phyloP scores from a whole-genome alignment of 2,888 invertebrate genomes.

The Parnassius apollo region DNA sequence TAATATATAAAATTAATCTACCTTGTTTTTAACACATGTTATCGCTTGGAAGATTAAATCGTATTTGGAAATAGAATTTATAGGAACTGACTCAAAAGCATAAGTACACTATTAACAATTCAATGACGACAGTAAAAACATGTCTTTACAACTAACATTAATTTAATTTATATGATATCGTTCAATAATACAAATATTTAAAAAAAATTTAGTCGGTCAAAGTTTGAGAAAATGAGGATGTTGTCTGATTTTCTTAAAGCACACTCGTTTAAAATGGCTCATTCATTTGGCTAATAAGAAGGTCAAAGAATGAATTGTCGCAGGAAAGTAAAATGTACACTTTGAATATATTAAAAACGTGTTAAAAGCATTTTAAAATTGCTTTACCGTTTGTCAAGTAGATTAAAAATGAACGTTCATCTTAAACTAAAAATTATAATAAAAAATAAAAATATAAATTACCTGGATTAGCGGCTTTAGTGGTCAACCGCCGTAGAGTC shows the following conservation, averaged over 20 bases:
- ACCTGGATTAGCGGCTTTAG: too few species aligned
- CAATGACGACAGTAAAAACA: too few species aligned
- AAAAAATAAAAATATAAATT: too few species aligned
- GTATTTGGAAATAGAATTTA: too few species aligned
- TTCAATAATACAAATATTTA: not conserved
- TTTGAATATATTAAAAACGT: constrained; percentile 6
- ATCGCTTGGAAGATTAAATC: too few species aligned
- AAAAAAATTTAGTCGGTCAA: not conserved
- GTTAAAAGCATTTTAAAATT: constrained; percentile 1
- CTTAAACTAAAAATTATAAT: constrained; percentile 6
- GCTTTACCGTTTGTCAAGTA: not conserved
- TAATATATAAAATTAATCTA: too few species aligned
- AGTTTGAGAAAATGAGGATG: not conserved
- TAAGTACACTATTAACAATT: too few species aligned
- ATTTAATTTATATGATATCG: too few species aligned
- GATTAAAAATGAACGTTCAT: constrained; percentile 4
- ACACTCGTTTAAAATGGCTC: not conserved
- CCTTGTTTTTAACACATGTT: too few species aligned
- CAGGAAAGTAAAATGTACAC: not conserved
- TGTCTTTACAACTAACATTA: too few species aligned
- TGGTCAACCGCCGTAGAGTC: too few species aligned
- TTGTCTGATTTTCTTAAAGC: not conserved
- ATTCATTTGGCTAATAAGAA: constrained; percentile 2
- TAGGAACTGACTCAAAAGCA: too few species aligned
- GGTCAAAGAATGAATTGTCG: not conserved